Conservation (phyloP, 23 tunicate genomes). For the Ciona savignyi region DNA sequence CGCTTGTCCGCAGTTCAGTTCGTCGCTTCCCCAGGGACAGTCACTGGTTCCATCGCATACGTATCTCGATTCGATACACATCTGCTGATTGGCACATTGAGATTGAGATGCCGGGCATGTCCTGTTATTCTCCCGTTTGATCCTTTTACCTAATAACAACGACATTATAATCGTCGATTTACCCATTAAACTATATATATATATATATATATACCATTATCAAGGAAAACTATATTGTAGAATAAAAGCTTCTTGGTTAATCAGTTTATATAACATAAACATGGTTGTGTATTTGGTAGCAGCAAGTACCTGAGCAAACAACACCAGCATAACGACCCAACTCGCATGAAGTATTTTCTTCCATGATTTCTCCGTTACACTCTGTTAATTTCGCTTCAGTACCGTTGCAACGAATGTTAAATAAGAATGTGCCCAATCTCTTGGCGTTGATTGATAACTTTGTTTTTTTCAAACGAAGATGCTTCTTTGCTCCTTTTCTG, state of each 20-base stretch:
- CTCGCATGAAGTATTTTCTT: slow-evolving; percentile 13
- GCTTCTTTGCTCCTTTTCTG: neutral
- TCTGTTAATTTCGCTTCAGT: slow-evolving; percentile 29
- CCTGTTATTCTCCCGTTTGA: neutral
- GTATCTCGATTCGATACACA: slow-evolving; percentile 39
- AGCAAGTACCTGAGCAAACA: slow-evolving; percentile 26
- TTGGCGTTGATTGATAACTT: neutral
- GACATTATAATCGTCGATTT: no score
- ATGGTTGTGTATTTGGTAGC: no score
- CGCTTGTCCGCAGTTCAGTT: slow-evolving; percentile 32
- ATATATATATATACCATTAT: no score
- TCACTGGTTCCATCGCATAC: slow-evolving; percentile 78
- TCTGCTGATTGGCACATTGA: slow-evolving; percentile 25
- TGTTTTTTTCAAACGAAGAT: neutral
- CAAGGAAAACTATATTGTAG: no score
- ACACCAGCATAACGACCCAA: slow-evolving; percentile 41
- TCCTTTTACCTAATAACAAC: neutral
- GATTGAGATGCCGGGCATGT: slow-evolving; percentile 16
- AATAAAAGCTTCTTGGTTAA: no score
- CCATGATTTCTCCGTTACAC: slow-evolving; percentile 36
- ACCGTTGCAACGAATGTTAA: slow-evolving; percentile 22
- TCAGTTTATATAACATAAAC: no score
- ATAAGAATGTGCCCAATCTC: neutral
- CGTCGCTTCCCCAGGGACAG: slow-evolving; percentile 96
- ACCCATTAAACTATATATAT: no score